Conservation (phyloP, 2,113 vertebrate species). For the Mystacornis crossleyi region DNA sequence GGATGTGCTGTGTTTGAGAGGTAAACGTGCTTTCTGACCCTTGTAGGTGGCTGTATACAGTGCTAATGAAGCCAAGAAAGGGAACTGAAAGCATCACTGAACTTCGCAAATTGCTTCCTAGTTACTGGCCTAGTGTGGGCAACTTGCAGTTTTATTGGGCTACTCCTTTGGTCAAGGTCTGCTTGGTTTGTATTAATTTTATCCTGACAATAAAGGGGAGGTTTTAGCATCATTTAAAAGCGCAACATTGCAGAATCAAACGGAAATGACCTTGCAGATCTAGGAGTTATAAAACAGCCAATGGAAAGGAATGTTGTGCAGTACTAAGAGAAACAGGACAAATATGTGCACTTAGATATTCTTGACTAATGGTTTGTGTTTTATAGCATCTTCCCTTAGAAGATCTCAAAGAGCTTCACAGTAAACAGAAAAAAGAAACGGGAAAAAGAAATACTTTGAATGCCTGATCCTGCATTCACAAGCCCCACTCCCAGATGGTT, state of each 20-base stretch:
- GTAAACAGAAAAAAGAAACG: not conserved
- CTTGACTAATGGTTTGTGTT: not conserved
- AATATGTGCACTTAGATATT: not conserved
- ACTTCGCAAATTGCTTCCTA: constrained; percentile 2
- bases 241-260: constrained; percentile 34
- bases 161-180: constrained; percentile 26
- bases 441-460: not conserved
- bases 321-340: not conserved
- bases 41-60: not conserved
- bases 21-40: not conserved
- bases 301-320: not conserved
- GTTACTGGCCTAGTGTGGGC: not conserved
- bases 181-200: constrained; percentile 15
- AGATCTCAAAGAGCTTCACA: not conserved
- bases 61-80: not conserved
- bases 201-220: constrained; percentile 19
- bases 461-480: not conserved
- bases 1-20: not conserved
- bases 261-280: constrained; percentile 54
- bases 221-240: constrained; percentile 30
- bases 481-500: not conserved
- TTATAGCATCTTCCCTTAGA: not conserved
- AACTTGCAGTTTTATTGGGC: constrained; percentile 2
- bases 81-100: not conserved
- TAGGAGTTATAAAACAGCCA: constrained; percentile 27